Base-by-base conservation (phyloP, 1,140 invertebrate genomes). In the Lepidurus arcticus region DNA sequence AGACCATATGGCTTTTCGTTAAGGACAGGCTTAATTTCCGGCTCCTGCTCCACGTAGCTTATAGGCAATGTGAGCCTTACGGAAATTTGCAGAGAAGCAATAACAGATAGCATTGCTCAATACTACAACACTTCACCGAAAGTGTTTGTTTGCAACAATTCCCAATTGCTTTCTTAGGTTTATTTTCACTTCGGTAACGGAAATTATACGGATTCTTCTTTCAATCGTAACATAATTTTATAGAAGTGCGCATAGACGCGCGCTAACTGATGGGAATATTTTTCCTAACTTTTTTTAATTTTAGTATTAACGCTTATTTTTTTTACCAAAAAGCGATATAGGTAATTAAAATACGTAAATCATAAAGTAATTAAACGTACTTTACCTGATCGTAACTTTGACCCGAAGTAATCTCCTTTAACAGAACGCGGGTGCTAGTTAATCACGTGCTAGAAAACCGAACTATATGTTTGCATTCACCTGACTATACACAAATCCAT, bases 51-150 rank as follows among this genome's bases (percentile, higher is more conserved):
- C 53, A 21, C 53, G 53, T 65, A 65, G 21, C 53, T 13, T 65
- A n/a, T 65, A n/a, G 53, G 53, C 53, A 65, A 65, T 65, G 53
- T 65, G 53, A 11, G 53, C 53, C 53, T 65, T 65, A 65, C 53
- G 53, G 53, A 65, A 65, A 65, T 65, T 65, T n/a, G 53, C 53
- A 65, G 4, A 65, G 53, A 65, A 65, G 53, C 53, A 65, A 65
- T 65, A 65, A 65, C 53, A 65, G 53, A 65, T 65, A 7, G n/a
- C 53, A 65, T 13, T 21, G 53, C 16, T 4, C 53, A 5, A n/a
- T n/a, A 65, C 53, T n/a, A n/a, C 16, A 65, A 65, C 16, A 13
- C 53, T 16, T 7, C 34, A 34, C 34, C 34, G 4, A 34, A 34
- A 1, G 6, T 7, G 13, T 65, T 65, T 21, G 8, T 65, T 65